phyloP scores from a whole-genome alignment of 92 coral and sea anemone genomes.

The Palythoa caribaeorum region DNA sequence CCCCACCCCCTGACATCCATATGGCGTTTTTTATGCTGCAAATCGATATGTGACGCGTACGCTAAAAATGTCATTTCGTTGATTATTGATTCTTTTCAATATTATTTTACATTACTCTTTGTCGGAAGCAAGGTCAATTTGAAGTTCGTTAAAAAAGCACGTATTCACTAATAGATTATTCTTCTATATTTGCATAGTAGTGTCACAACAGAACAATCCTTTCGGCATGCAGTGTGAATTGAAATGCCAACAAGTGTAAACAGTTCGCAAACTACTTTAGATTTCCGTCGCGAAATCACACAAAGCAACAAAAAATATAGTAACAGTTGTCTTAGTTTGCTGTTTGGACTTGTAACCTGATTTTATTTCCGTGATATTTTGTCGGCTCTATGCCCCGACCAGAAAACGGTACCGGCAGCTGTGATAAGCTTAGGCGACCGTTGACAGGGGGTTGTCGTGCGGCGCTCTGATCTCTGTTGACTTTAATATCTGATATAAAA shows the following conservation, averaged over 20 bases:
- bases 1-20: no score
- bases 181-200: background rate
- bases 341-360: background rate
- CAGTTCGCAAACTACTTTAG: background rate
- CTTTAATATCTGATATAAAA: background rate
- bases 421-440: background rate
- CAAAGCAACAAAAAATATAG: background rate
- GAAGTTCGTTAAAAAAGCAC: background rate
- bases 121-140: background rate
- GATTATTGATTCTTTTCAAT: background rate
- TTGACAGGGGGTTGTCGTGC: background rate
- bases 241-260: constrained; percentile 30
- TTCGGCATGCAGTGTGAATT: background rate
- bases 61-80: background rate
- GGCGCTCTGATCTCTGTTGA: background rate
- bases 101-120: background rate
- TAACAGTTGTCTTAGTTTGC: background rate
- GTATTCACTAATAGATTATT: background rate
- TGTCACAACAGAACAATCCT: background rate
- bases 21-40: no score
- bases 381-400: background rate
- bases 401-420: background rate
- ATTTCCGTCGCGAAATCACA: background rate
- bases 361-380: background rate
- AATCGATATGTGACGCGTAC: background rate